Evolutionary conservation across 2,113 vertebrate genomes (phyloP).

Genomic region (Seriola aureovittata): DNA sequence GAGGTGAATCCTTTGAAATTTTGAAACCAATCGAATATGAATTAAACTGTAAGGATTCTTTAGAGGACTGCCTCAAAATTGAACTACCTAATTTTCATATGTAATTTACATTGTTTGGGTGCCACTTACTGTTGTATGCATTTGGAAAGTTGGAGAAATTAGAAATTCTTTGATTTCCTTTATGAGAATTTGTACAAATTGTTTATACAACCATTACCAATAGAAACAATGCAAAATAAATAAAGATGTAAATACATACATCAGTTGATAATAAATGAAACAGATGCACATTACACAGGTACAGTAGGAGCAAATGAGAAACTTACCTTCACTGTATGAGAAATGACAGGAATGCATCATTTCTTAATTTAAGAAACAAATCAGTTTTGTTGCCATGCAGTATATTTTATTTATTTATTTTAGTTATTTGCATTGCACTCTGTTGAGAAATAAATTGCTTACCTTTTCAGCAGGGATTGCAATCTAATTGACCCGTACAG

Average conservation of each 20-base stretch:
- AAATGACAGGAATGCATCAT: neutral
- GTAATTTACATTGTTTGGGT: neutral
- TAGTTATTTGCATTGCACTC: neutral
- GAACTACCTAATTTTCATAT: neutral
- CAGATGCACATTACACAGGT: neutral
- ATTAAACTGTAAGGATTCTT: neutral
- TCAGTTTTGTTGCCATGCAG: neutral
- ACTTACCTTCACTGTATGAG: neutral
- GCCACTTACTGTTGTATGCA: neutral
- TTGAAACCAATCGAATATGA: neutral
- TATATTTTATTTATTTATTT: neutral
- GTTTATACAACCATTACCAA: neutral
- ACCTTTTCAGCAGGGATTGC: conserved; percentile 59
- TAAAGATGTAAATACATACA: neutral
- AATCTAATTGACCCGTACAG: conserved; percentile 41
- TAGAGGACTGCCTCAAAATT: neutral
- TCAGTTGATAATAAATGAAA: neutral
- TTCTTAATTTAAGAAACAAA: neutral
- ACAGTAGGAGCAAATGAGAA: neutral
- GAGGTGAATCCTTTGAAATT: neutral
- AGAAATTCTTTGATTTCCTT: neutral
- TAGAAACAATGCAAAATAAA: neutral
- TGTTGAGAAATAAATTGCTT: conserved; percentile 39
- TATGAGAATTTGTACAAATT: too few species aligned
- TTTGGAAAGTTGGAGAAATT: neutral